Conservation (phyloP, 2,797 vertebrate species). For the Pseudotriccus pelzelni region DNA sequence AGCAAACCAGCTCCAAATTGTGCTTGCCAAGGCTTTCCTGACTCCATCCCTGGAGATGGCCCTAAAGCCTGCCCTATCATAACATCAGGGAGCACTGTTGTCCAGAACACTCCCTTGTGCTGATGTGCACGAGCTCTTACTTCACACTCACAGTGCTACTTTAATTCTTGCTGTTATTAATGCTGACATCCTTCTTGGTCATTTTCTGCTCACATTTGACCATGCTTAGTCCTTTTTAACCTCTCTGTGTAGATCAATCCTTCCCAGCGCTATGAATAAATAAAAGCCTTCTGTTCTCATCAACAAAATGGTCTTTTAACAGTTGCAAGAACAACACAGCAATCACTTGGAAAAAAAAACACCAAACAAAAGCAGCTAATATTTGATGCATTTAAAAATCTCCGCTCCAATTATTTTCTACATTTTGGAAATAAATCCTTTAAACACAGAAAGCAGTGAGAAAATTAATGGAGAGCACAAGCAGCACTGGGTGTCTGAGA, state of each 20-base stretch:
- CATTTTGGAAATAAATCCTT: slow-evolving; percentile 6
- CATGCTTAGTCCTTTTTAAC: slow-evolving; percentile 36
- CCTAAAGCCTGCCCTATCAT: not conserved
- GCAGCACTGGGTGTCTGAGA: not conserved
- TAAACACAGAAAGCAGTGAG: not conserved
- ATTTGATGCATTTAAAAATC: slow-evolving; percentile 23
- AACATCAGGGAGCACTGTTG: not conserved
- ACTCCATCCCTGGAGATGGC: not conserved
- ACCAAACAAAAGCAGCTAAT: not conserved
- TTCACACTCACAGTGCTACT: not conserved
- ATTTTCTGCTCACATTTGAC: not conserved
- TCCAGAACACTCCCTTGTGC: not conserved
- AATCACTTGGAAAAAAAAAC: not conserved
- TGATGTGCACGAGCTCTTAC: not conserved
- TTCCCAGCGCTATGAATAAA: slow-evolving; percentile 48
- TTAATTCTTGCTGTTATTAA: not conserved
- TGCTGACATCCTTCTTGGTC: not conserved
- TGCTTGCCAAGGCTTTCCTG: not conserved
- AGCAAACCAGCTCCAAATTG: not conserved
- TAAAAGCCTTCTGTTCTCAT: slow-evolving; percentile 66
- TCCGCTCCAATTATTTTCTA: not conserved
- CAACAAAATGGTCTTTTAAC: slow-evolving; percentile 63
- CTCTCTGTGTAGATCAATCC: slow-evolving; percentile 11
- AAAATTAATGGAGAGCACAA: not conserved
- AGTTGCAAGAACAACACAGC: slow-evolving; percentile 53